These are phyloP conservation scores for Drosophila nr. fundita DNA, from an alignment of 2,888 invertebrate genomes.

Conservation along the genomic window DNA sequence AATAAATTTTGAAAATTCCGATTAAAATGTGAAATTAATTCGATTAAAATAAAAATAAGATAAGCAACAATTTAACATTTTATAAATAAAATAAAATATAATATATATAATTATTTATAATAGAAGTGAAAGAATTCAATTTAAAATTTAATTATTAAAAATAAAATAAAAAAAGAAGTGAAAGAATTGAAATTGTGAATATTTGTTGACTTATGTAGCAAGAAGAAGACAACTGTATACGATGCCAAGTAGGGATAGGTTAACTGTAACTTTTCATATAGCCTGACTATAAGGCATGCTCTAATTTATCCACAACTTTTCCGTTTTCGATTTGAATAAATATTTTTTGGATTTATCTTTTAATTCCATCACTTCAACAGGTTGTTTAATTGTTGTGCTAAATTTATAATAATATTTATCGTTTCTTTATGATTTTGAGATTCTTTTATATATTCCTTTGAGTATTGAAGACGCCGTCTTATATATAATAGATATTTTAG, in stretches of 20 bases:
- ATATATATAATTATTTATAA: background rate
- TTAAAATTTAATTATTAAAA: no score
- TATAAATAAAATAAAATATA: background rate
- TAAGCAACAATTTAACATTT: fast-evolving
- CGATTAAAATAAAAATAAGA: background rate
- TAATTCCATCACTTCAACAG: background rate
- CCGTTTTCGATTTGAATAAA: background rate
- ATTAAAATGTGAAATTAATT: background rate
- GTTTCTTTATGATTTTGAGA: background rate
- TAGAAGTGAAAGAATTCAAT: no score
- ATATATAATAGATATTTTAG: background rate
- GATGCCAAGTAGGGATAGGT: background rate
- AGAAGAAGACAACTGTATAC: background rate
- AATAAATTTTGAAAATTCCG: fast-evolving
- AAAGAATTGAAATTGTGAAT: background rate
- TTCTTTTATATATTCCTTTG: background rate
- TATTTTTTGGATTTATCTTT: background rate
- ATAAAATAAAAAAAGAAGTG: no score
- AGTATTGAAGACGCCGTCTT: background rate
- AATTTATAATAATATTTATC: background rate
- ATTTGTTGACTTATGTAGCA: fast-evolving
- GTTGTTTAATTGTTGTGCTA: background rate
- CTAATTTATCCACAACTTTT: background rate
- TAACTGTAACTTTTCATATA: background rate
- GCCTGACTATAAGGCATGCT: background rate